Conservation (phyloP, 2,113 vertebrate genomes). For the Hucho hucho region DNA sequence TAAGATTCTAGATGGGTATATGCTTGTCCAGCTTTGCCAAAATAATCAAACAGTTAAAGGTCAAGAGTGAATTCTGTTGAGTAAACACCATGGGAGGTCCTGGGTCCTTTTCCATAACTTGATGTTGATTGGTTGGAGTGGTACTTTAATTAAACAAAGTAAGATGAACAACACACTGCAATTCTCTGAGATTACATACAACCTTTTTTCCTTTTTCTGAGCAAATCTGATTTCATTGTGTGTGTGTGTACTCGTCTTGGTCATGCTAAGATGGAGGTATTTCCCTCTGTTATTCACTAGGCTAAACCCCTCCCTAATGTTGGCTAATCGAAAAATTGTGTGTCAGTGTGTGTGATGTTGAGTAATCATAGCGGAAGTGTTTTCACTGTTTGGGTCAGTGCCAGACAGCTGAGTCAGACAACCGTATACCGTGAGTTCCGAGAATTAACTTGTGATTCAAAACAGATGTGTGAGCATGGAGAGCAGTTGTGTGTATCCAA, state of each 20-base stretch:
- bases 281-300: neutral
- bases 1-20: too few relatives aligned
- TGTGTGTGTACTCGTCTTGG: neutral
- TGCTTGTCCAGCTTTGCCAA: too few relatives aligned
- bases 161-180: too few relatives aligned
- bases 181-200: too few relatives aligned
- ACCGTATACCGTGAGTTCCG: neutral
- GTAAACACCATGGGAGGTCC: too few relatives aligned
- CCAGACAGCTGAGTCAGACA: neutral
- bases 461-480: neutral
- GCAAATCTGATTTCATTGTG: neutral
- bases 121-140: too few relatives aligned
- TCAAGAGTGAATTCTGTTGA: too few relatives aligned
- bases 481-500: too few relatives aligned
- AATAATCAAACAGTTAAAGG: too few relatives aligned
- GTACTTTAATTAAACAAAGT: too few relatives aligned
- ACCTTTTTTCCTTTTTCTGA: too few relatives aligned
- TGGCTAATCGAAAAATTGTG: neutral
- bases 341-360: neutral
- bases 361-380: neutral
- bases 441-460: neutral
- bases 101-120: too few relatives aligned
- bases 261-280: neutral
- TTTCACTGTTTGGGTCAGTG: neutral
- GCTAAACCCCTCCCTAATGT: neutral